Conservation (phyloP, 2,113 vertebrate genomes). For the Melanerpes formicivorus region DNA sequence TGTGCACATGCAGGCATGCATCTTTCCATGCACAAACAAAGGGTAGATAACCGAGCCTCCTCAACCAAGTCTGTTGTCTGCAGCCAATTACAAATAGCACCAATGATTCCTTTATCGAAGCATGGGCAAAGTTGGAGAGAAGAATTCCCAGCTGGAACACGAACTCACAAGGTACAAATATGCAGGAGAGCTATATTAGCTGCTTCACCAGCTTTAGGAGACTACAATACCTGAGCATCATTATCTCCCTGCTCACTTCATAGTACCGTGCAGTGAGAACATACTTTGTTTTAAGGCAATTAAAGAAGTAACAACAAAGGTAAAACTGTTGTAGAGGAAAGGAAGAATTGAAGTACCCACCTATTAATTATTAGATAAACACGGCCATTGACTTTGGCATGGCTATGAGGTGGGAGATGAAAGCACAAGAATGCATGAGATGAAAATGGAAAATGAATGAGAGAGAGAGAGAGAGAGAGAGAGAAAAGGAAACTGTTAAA, state of each 20-base stretch:
- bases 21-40: conserved; percentile 49
- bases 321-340: conserved; percentile 54
- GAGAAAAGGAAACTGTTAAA: conserved; percentile 75
- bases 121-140: background rate
- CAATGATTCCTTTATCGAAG: conserved; percentile 8
- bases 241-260: background rate
- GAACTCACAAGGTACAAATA: background rate
- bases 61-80: conserved; percentile 2
- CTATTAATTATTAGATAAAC: conserved; percentile 99
- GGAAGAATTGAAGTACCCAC: conserved; percentile 90
- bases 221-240: conserved; percentile 6
- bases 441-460: conserved; percentile 68
- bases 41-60: conserved; percentile 38
- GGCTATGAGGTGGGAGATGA: conserved; percentile 83
- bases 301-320: conserved; percentile 6
- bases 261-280: background rate
- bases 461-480: conserved; percentile 77
- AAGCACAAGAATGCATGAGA: conserved; percentile 60
- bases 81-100: conserved; percentile 52
- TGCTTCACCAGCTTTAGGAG: background rate
- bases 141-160: background rate
- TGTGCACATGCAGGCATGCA: conserved; percentile 41
- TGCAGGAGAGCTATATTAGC: background rate
- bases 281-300: conserved; percentile 25
- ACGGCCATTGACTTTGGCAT: conserved; percentile 97